These are phyloP conservation scores for Psephotus haematonotus DNA, from an alignment of 2,113 vertebrate species.

Conservation along the genomic window DNA sequence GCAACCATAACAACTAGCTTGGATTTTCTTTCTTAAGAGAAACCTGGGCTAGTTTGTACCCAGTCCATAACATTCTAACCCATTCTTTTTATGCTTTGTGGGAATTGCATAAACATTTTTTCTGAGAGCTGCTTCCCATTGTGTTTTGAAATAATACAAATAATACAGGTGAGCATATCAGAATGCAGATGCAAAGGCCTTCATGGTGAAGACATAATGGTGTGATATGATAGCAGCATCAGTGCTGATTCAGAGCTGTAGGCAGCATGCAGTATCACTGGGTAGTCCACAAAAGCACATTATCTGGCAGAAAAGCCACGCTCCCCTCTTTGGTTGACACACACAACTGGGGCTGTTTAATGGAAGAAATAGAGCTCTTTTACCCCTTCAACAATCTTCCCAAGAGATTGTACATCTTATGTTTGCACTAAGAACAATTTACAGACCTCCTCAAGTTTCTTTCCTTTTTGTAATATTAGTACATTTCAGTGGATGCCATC, in stretches of 20 bases:
- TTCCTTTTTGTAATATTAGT: background rate
- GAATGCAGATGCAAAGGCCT: background rate
- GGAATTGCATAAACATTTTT: background rate
- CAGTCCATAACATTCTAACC: background rate
- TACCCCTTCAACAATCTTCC: background rate
- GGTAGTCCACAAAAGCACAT: background rate
- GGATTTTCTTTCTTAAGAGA: background rate
- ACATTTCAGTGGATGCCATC: background rate
- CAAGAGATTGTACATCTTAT: background rate
- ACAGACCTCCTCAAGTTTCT: background rate
- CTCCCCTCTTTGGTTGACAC: background rate
- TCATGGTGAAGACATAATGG: background rate
- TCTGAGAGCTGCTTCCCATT: background rate
- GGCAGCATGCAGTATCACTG: background rate
- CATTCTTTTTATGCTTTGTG: background rate
- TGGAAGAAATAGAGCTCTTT: background rate
- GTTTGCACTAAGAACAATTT: background rate
- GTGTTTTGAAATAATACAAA: background rate
- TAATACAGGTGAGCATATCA: background rate
- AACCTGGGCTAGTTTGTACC: background rate
- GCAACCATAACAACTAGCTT: background rate
- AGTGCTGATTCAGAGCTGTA: background rate
- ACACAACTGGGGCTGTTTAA: background rate
- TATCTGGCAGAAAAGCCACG: background rate
- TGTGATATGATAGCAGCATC: background rate